Percentiles rank a stretch among this genome's conserved stretches.
phyloP scores from a whole-genome alignment of 1,140 invertebrate genomes.

The Meloidogyne exigua region DNA sequence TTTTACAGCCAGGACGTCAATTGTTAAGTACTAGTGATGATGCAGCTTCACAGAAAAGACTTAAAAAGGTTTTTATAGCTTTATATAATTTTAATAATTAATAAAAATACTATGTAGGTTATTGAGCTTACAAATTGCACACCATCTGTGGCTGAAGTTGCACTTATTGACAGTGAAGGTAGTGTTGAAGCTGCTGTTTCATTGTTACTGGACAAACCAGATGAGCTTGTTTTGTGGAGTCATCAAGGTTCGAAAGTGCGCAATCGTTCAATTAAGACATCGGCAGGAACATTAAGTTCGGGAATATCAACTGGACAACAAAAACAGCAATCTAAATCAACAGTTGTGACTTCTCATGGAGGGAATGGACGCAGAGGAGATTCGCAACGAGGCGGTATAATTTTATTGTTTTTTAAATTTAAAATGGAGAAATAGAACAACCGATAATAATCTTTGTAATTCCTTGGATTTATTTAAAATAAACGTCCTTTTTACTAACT shows the following conservation, averaged over 20 bases:
- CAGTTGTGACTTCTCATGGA: not conserved
- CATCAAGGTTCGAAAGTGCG: slow-evolving; percentile 10
- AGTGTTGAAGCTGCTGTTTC: slow-evolving; percentile 20
- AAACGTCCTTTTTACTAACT: no score
- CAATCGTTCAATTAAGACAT: not conserved
- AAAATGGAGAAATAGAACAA: no score
- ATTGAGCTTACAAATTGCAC: slow-evolving; percentile 24
- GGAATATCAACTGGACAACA: not conserved
- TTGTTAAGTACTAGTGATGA: slow-evolving; percentile 14
- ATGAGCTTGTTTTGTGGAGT: slow-evolving; percentile 25
- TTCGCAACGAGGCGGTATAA: not conserved
- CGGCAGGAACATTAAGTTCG: not conserved
- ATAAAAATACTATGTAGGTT: not conserved
- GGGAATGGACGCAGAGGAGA: not conserved
- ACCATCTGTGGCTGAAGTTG: slow-evolving; percentile 20
- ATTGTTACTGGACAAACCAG: slow-evolving; percentile 8
- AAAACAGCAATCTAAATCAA: not conserved
- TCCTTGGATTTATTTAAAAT: no score
- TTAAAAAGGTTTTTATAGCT: slow-evolving; percentile 13
- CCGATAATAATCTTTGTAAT: no score
- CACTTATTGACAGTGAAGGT: slow-evolving; percentile 17
- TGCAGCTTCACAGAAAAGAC: slow-evolving; percentile 16
- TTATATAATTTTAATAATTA: no score
- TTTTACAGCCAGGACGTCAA: slow-evolving; percentile 10
- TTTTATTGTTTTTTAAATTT: not conserved